Base-by-base conservation (phyloP, 2,888 invertebrate species). In the Eilema depressum region DNA sequence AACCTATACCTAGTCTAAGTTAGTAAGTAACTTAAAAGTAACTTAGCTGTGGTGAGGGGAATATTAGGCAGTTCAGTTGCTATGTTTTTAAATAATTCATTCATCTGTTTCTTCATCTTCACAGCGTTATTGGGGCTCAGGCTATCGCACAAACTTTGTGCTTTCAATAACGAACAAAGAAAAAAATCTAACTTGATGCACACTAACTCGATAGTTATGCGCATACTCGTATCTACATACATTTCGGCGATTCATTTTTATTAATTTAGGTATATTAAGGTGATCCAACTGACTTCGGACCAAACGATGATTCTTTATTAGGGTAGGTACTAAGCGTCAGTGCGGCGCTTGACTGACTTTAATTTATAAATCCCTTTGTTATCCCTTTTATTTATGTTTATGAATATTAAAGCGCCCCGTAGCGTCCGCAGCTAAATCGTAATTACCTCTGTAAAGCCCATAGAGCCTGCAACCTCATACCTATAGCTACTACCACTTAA, bases 281-380 rank as follows among this genome's bases (percentile, higher is more conserved):
- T 20, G 53, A 53, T 53, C 53, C n/a, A 53, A 53, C 53, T 53
- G 53, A n/a, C n/a, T 53, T 53, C 3, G 20, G 53, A 20, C 53
- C 53, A n/a, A 53, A 53, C n/a, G 53, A 53, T n/a, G 53, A 20
- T n/a, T n/a, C n/a, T 53, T 53, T 53, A 53, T 53, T 53, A 53
- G n/a, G 53, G n/a, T 53, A n/a, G n/a, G 53, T 53, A n/a, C n/a
- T 47, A 47, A 20, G 3, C 47, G 17, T 47, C 47, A 41, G 17
- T 20, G 47, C 7, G 20, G 47, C 47, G 47, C 47, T 47, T n/a
- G 53, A 53, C 53, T n/a, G 53, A 53, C 53, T 53, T 47, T n/a
- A n/a, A 53, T 53, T 53, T 53, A 53, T 53, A 53, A 53, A 10
- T 10, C n/a, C 53, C 47, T 37, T 41, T 41, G 41, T 14, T 17